Base-by-base conservation (phyloP, 2,113 vertebrate genomes). In the Euleptes europaea region DNA sequence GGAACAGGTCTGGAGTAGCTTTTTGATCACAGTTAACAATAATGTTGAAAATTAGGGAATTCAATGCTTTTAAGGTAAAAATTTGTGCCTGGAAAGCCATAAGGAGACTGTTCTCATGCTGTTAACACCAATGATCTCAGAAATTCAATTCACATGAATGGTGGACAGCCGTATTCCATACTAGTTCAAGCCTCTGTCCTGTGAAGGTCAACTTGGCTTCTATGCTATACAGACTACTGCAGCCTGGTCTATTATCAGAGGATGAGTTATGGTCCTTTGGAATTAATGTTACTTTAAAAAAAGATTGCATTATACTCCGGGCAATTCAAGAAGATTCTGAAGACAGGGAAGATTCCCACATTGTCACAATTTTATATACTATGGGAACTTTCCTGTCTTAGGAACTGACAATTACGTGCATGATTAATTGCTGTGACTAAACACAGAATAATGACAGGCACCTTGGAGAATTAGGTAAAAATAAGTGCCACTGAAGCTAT, bases 401-500 rank as follows among this genome's bases (percentile, higher is more conserved):
- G 31, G 38, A 69, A 31, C 19, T 69, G 74, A 83, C 31, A 44
- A 86, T 40, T 8, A 70, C n/a, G 38, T 80, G 40, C 0, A 0
- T 33, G 78, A 72, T 28, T 3, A 0, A 57, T 28, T 57, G 65
- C 42, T 47, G 33, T 26, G 40, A 70, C 31, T 3, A 3, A 33
- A 63, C 49, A 63, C 0, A 5, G 0, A 31, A 67, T 51, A 77
- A 66, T 63, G 70, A 44, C n/a, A 77, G 44, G 54, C 5, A 91
- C 51, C 63, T 66, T 51, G 26, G 12, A 2, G 0, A 10, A 1
- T 60, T 26, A 60, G 33, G 44, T 35, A 1, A 1, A 0, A 1
- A 33, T 17, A 3, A 57, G 6, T 21, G 42, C 21, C 73, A 78
- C 44, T 54, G 67, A 57, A 80, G 60, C 26, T 57, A 15, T 9